Evolutionary conservation across 1,140 invertebrate genomes (phyloP).

Genomic region (Planococcus citri): DNA sequence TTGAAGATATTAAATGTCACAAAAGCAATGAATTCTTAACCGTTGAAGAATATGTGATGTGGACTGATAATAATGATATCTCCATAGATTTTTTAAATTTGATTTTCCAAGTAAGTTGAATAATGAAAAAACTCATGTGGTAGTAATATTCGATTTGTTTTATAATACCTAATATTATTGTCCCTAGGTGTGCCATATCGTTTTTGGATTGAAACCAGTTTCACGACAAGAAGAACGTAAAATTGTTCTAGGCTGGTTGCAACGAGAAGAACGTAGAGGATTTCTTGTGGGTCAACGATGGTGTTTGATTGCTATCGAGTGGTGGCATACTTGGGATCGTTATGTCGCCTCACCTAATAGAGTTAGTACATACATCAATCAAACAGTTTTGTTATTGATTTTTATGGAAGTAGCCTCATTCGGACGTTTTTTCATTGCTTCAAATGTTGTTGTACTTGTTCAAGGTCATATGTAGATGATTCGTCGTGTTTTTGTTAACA

Average conservation of each 20-base stretch:
- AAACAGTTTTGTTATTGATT: neutral
- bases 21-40: conserved; percentile 37
- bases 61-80: conserved; percentile 57
- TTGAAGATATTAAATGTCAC: conserved; percentile 35
- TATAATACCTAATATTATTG: conserved; percentile 9
- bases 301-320: conserved; percentile 69
- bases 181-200: conserved; percentile 66
- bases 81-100: conserved; percentile 60
- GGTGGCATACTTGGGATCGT: conserved; percentile 67
- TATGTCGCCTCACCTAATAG: conserved; percentile 42
- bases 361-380: neutral
- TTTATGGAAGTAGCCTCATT: neutral
- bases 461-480: too few species aligned
- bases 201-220: conserved; percentile 69
- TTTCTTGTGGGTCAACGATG: conserved; percentile 67
- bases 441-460: neutral
- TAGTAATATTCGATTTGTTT: too few species aligned
- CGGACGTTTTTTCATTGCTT: neutral
- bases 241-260: conserved; percentile 65
- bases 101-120: conserved; percentile 44
- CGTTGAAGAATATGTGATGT: conserved; percentile 71
- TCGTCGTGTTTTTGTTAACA: too few species aligned
- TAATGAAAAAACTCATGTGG: neutral
- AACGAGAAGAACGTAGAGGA: conserved; percentile 54
- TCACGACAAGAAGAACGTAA: conserved; percentile 65